Conservation (phyloP, 2,113 vertebrate genomes). For the Epinephelus cyanopodus region DNA sequence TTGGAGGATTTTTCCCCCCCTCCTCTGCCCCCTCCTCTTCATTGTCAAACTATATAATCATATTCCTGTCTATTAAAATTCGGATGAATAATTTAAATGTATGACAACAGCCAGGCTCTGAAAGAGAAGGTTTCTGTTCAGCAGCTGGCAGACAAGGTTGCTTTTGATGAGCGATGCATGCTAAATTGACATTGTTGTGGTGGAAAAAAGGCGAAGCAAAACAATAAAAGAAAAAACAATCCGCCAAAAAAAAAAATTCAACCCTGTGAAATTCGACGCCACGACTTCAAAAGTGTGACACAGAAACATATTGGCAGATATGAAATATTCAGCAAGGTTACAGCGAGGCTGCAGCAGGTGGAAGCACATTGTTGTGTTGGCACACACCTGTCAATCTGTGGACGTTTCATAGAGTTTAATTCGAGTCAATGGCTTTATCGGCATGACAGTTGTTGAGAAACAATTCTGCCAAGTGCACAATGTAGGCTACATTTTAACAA, state of each 20-base stretch:
- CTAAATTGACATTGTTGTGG: constrained; percentile 71
- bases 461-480: constrained; percentile 8
- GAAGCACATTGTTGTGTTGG: constrained; percentile 6
- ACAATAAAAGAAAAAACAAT: constrained; percentile 60
- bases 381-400: constrained; percentile 56
- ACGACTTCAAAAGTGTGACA: constrained; percentile 69
- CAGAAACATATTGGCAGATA: constrained; percentile 63
- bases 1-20: constrained; percentile 55
- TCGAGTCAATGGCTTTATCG: constrained; percentile 47
- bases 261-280: constrained; percentile 54
- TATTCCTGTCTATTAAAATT: constrained; percentile 81
- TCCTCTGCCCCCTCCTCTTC: constrained; percentile 35
- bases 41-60: constrained; percentile 80
- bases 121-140: constrained; percentile 63
- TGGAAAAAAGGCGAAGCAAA: constrained; percentile 34
- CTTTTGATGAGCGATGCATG: constrained; percentile 68
- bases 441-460: constrained; percentile 29
- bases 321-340: constrained; percentile 74
- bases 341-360: constrained; percentile 64
- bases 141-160: constrained; percentile 70
- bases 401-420: constrained; percentile 27
- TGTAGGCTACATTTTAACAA: constrained; percentile 31
- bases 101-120: constrained; percentile 69
- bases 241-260: constrained; percentile 35
- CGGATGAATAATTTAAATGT: constrained; percentile 78